Conservation (phyloP, 2,888 invertebrate species). For the Tiliacea aurago region DNA sequence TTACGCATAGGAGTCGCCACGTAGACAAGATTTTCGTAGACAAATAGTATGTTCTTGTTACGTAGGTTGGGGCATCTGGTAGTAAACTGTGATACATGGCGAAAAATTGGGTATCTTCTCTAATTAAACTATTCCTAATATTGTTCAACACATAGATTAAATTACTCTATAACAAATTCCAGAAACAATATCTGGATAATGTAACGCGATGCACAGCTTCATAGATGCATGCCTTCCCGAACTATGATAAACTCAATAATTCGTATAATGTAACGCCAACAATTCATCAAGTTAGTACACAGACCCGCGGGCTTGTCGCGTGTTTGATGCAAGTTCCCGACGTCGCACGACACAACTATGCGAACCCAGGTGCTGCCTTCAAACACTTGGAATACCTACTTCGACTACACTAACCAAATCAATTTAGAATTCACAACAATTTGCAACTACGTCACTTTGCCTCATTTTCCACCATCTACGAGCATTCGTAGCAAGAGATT, state of each 20-base stretch:
- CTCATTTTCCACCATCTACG: conserved; percentile 41
- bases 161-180: conserved; percentile 26
- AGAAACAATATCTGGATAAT: conserved; percentile 46
- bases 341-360: conserved; percentile 61
- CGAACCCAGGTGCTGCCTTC: conserved; percentile 58
- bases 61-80: too few relatives aligned
- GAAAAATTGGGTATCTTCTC: too few relatives aligned
- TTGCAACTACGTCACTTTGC: conserved; percentile 62
- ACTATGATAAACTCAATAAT: conserved; percentile 63
- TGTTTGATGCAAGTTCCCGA: conserved; percentile 64
- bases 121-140: conserved; percentile 14
- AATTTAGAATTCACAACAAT: conserved; percentile 57
- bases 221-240: conserved; percentile 47
- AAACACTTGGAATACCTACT: conserved; percentile 67
- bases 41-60: background rate
- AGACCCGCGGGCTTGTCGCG: conserved; percentile 50
- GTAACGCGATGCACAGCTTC: conserved; percentile 40
- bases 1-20: background rate
- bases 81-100: too few relatives aligned
- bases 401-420: conserved; percentile 62
- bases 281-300: conserved; percentile 63
- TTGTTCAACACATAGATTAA: conserved; percentile 13
- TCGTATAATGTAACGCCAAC: conserved; percentile 63
- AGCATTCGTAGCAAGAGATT: conserved; percentile 46
- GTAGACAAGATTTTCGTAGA: background rate